These are phyloP conservation scores for Corythornis madagascariensis DNA, from an alignment of 2,113 vertebrate genomes.

Conservation along the genomic window DNA sequence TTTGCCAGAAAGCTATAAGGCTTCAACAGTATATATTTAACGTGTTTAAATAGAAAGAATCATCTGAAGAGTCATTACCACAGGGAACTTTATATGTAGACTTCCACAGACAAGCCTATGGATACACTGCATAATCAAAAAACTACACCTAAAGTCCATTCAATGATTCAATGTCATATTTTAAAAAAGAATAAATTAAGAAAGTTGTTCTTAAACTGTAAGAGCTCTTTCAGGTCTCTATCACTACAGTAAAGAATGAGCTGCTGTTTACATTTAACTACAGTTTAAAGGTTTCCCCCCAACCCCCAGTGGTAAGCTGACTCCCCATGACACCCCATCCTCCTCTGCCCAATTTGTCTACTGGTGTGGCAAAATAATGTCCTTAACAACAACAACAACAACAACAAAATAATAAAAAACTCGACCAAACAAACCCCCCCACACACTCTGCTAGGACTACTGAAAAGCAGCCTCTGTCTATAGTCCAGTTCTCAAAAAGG, in stretches of 20 bases:
- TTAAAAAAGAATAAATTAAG: background rate
- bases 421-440: accelerated
- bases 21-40: background rate
- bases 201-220: background rate
- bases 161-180: background rate
- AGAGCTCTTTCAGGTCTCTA: background rate
- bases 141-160: background rate
- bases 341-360: background rate
- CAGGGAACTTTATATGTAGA: background rate
- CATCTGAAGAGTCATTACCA: background rate
- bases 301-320: background rate
- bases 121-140: slow-evolving; percentile 12
- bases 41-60: background rate
- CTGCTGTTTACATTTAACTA: background rate
- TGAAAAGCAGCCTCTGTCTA: background rate
- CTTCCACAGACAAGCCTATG: background rate
- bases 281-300: background rate
- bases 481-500: background rate
- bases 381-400: background rate
- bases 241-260: background rate
- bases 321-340: background rate
- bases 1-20: slow-evolving; percentile 15
- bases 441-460: background rate
- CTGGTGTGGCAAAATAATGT: background rate
- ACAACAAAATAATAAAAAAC: background rate